A percentile compares a stretch with the other conserved stretches of the same genome.
Evolutionary conservation across 2,797 vertebrate genomes (phyloP).

Genomic region (Distichodus sexfasciatus): DNA sequence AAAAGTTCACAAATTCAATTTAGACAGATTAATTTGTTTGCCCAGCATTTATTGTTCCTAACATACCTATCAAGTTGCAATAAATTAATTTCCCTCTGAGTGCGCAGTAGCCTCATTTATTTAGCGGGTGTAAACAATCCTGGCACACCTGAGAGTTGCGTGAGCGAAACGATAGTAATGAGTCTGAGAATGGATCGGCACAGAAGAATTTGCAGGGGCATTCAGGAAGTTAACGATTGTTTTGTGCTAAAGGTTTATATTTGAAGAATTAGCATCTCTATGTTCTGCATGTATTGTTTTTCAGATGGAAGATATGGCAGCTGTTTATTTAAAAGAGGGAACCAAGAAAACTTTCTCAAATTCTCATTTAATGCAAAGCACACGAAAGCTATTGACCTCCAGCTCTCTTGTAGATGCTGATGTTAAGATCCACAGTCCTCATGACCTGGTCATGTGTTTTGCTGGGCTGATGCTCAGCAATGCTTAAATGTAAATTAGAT

Average conservation of each 20-base stretch:
- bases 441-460: not conserved
- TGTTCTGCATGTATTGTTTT: conserved; percentile 4
- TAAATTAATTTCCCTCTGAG: conserved; percentile 32
- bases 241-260: conserved; percentile 35
- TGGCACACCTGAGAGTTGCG: conserved; percentile 41
- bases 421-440: not conserved
- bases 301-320: no score
- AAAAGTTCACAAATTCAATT: conserved; percentile 19
- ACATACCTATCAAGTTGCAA: conserved; percentile 34
- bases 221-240: conserved; percentile 53
- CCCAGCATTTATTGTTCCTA: conserved; percentile 21
- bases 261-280: not conserved
- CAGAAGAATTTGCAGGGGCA: conserved; percentile 41
- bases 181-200: conserved; percentile 43
- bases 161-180: conserved; percentile 44
- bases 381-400: not conserved
- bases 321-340: not conserved
- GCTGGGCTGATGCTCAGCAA: not conserved
- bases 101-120: conserved; percentile 33
- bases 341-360: not conserved
- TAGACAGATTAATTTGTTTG: not conserved
- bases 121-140: conserved; percentile 36
- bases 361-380: not conserved
- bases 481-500: not conserved
- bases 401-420: not conserved